phyloP scores from a whole-genome alignment of 1,140 invertebrate genomes.

The Neodiprion lecontei region DNA sequence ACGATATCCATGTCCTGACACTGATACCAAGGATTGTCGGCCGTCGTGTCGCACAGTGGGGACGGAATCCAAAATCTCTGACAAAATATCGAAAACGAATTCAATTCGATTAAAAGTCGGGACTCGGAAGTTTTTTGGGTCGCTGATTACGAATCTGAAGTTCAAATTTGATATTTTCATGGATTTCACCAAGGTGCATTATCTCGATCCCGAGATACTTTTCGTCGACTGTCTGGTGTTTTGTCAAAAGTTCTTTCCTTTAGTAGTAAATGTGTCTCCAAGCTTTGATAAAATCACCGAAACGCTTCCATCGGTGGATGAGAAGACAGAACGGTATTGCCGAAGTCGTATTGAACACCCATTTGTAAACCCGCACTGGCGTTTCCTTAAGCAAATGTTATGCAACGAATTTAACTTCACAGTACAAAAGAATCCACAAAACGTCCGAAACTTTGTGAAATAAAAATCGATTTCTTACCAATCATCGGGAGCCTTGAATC shows the following conservation, averaged over 20 bases:
- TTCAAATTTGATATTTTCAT: conserved; percentile 57
- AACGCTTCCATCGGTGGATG: not conserved
- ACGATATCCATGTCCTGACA: conserved; percentile 47
- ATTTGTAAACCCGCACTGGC: not conserved
- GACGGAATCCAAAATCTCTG: too few relatives aligned
- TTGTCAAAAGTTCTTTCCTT: not conserved
- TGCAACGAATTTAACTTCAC: not conserved
- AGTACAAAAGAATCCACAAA: not conserved
- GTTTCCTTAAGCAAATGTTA: not conserved
- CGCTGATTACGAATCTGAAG: conserved; percentile 51
- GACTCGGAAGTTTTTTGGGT: too few relatives aligned
- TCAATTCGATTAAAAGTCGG: too few relatives aligned
- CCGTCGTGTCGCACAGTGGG: conserved; percentile 26
- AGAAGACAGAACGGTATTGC: not conserved
- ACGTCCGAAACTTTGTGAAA: not conserved
- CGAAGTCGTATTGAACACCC: not conserved
- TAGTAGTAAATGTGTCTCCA: not conserved
- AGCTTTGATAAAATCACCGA: not conserved
- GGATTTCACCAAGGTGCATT: conserved; percentile 36
- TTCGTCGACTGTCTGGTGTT: conserved; percentile 36
- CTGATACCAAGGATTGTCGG: conserved; percentile 51
- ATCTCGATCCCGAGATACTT: conserved; percentile 46
- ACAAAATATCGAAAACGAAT: too few relatives aligned
- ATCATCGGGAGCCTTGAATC: conserved; percentile 37
- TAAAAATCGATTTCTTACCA: conserved; percentile 29